phyloP scores from a whole-genome alignment of 1,140 invertebrate species.

The Spodoptera frugiperda region DNA sequence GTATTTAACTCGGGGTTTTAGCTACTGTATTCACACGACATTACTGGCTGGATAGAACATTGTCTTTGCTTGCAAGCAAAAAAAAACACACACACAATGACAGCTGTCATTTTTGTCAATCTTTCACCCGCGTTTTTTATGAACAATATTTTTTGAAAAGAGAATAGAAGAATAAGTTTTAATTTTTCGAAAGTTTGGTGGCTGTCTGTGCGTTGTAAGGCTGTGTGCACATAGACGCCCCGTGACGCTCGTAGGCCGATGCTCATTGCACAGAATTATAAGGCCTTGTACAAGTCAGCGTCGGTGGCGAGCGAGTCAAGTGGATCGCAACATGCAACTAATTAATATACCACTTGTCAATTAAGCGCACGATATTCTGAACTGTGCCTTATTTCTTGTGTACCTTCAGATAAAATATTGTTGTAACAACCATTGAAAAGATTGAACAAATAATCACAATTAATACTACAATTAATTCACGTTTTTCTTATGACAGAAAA shows the following conservation, averaged over 20 bases:
- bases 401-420: background rate
- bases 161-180: too few relatives aligned
- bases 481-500: too few relatives aligned
- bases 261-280: slow-evolving; percentile 46
- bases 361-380: slow-evolving; percentile 39
- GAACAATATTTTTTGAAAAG: background rate
- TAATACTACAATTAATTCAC: too few relatives aligned
- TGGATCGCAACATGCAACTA: slow-evolving; percentile 37
- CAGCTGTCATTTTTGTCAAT: slow-evolving; percentile 15
- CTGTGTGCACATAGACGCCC: slow-evolving; percentile 40
- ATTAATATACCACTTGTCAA: slow-evolving; percentile 48
- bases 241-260: slow-evolving; percentile 48
- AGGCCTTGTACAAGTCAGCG: slow-evolving; percentile 28
- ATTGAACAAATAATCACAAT: too few relatives aligned
- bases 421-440: too few relatives aligned
- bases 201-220: slow-evolving; percentile 15
- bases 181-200: too few relatives aligned
- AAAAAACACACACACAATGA: background rate
- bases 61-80: background rate
- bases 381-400: slow-evolving; percentile 37
- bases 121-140: background rate
- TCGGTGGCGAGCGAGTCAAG: slow-evolving; percentile 44
- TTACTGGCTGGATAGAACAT: background rate
- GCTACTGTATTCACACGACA: slow-evolving; percentile 24
- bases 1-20: slow-evolving; percentile 16